phyloP scores from a whole-genome alignment of 1,140 invertebrate species.

The Condylostylus longicornis region DNA sequence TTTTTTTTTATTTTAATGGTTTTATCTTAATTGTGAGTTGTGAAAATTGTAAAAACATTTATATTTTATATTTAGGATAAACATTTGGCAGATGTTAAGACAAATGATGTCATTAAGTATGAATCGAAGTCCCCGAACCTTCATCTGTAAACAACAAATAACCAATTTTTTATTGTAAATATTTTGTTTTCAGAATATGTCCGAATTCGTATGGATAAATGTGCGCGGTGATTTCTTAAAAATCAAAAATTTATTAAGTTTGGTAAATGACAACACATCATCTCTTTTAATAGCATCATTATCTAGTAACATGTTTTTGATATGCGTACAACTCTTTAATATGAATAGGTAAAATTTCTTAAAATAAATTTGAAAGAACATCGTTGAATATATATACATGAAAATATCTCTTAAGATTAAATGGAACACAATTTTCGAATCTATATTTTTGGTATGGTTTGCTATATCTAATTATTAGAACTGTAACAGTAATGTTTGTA shows the following conservation, averaged over 20 bases:
- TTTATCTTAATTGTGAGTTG: too few species aligned
- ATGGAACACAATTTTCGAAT: constrained; percentile 21
- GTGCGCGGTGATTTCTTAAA: constrained; percentile 39
- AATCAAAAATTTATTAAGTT: constrained; percentile 48
- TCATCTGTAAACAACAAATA: constrained; percentile 38
- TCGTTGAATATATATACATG: too few species aligned
- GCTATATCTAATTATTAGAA: constrained; percentile 41
- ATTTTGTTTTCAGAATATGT: constrained; percentile 37
- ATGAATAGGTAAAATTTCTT: constrained; percentile 26
- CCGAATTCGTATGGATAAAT: constrained; percentile 40
- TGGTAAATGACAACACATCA: constrained; percentile 38
- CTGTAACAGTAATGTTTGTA: constrained; percentile 40
- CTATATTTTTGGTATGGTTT: constrained; percentile 49
- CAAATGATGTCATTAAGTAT: too few species aligned
- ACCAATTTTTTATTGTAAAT: constrained; percentile 39
- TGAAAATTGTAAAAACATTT: too few species aligned
- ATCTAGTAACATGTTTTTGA: constrained; percentile 29
- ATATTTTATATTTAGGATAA: too few species aligned
- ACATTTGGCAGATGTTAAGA: too few species aligned
- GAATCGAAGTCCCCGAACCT: constrained; percentile 35
- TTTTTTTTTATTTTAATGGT: too few species aligned
- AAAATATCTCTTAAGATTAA: constrained; percentile 17
- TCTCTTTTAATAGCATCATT: constrained; percentile 19
- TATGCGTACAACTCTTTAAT: constrained; percentile 28
- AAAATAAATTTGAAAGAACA: too few species aligned